Evolutionary conservation across 2,888 invertebrate genomes (phyloP), one percentile per base, ranked within the genome.

Genomic region (Orchesellides sinensis): DNA sequence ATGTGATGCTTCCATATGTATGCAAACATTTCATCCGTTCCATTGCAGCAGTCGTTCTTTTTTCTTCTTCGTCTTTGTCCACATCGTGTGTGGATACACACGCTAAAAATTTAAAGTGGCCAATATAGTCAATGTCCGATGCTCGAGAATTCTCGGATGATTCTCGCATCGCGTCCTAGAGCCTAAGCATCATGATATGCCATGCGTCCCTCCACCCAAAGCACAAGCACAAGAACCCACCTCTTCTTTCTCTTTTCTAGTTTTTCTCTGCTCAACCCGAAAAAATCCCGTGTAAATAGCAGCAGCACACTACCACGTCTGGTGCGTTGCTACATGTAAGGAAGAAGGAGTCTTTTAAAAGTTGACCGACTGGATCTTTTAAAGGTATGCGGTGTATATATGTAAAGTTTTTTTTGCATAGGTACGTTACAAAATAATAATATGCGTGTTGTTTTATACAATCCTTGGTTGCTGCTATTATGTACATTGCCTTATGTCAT

Each of bases 71-170:
- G 40, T 75, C 19, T 40, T 19, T 68, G 21, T 77, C 66, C 52
- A 29, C 21, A 21, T 21, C 40, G 40, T 65, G 27, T 40, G 40
- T 79, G 32, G 79, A 80, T n/a, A n/a, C n/a, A 72, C 79, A 72
- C 61, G 29, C 73, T 73, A 61, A 81, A 81, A 81, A 68, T 81
- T 81, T 81, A 81, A 81, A 81, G 70, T 79, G 70, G 63, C 56
- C 80, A 81, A 70, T 81, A 73, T 81, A 81, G 80, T 81, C 80
- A 81, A 81, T 81, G 80, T 81, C 80, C 80, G 73, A 81, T 73
- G 65, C 52, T 81, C 80, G 80, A 81, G 80, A 81, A 81, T 81
- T 81, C 80, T 81, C 80, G 80, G 80, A 81, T 81, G 80, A 81
- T 81, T 73, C 80, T 73, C 80, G 66, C 73, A 73, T 73, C 66